Percentiles rank a stretch among this genome's conserved stretches.
These are phyloP conservation scores for Philaethria dido DNA, from an alignment of 2,888 invertebrate species.

Conservation along the genomic window DNA sequence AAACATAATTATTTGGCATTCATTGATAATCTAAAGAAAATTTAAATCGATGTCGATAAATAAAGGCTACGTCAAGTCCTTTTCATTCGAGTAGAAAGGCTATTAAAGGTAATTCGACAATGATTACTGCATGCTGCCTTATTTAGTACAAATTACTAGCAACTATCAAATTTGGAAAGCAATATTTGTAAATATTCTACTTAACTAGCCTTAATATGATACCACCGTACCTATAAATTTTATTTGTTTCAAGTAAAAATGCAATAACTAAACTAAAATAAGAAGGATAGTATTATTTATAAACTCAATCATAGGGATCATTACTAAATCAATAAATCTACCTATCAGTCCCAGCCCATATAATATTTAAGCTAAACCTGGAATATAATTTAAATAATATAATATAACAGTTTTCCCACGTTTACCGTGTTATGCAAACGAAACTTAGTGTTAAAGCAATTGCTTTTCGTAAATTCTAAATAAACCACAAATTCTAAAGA, in stretches of 20 bases:
- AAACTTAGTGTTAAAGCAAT: too few species aligned
- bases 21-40: background rate
- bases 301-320: too few species aligned
- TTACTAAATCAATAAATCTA: too few species aligned
- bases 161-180: constrained; percentile 34
- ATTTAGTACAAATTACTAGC: constrained; percentile 32
- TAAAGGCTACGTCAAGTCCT: constrained; percentile 15
- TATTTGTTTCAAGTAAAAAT: background rate
- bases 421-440: too few species aligned
- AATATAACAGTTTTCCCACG: too few species aligned
- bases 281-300: background rate
- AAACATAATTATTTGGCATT: background rate
- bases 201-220: background rate
- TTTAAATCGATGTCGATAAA: constrained; percentile 28
- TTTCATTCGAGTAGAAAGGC: constrained; percentile 32
- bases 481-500: too few species aligned
- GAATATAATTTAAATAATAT: too few species aligned
- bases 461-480: too few species aligned
- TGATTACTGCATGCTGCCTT: constrained; percentile 45
- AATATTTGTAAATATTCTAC: constrained; percentile 15
- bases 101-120: constrained; percentile 51
- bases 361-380: too few species aligned
- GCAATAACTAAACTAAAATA: too few species aligned
- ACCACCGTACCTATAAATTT: too few species aligned
- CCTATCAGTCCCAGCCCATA: too few species aligned